phyloP scores from a whole-genome alignment of 1,140 invertebrate genomes.

The Papilio xuthus region DNA sequence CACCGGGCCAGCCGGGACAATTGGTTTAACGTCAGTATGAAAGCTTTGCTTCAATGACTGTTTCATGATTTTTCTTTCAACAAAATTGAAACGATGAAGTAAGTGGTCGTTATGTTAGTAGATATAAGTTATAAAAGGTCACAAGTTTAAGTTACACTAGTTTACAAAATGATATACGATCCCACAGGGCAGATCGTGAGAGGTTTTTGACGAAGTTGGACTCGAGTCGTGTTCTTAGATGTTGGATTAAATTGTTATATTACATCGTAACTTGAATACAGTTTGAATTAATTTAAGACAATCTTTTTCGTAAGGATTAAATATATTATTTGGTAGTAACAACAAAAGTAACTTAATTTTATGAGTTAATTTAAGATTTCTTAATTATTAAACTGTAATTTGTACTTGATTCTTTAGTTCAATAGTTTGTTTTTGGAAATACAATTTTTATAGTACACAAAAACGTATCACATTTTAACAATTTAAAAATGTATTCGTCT shows the following conservation, averaged over 20 bases:
- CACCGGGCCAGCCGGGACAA: no score
- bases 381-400: no score
- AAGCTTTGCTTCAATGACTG: no score
- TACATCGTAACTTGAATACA: background rate
- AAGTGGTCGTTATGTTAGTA: background rate
- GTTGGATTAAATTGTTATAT: background rate
- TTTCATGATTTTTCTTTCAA: no score
- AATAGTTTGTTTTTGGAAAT: background rate
- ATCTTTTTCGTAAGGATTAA: background rate
- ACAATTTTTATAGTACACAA: background rate
- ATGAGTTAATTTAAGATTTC: no score
- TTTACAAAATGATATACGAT: background rate
- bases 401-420: background rate
- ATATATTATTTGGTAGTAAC: no score
- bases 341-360: no score
- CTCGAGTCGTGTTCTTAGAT: background rate
- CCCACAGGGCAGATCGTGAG: conserved; percentile 5
- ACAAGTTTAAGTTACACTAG: background rate
- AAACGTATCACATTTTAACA: background rate
- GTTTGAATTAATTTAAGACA: background rate
- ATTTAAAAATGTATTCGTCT: background rate
- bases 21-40: no score
- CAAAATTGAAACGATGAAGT: no score
- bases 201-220: conserved; percentile 6
- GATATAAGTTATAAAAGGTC: background rate